Base-by-base conservation (phyloP, 2,113 vertebrate species). In the Tilapia sparmanii region DNA sequence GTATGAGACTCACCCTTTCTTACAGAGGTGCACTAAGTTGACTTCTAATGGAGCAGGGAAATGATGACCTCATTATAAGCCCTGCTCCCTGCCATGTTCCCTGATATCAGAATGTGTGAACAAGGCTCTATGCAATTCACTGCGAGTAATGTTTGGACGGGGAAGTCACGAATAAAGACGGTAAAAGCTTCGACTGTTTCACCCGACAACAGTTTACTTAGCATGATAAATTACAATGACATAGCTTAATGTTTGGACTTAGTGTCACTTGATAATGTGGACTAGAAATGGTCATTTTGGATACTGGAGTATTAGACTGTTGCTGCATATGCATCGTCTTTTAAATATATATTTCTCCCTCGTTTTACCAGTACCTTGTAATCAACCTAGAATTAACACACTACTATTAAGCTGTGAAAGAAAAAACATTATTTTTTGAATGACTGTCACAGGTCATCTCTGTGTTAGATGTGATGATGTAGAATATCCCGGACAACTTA, bases 1-100 rank as follows among this genome's bases (percentile, higher is more conserved):
- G 80, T 38, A 54, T 47, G 66, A 73, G n/a, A 73, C 31, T 85
- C 19, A 47, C 29, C 57, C 26, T 35, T 29, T 42, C 71, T 13
- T 35, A 81, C 79, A 61, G 53, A 85, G 45, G 82, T 73, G 73
- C 35, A 55, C 40, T 22, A 31, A 31, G 81, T 40, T 76, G 83
- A 86, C 86, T 86, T 84, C 68, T 87, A 82, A 91, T 68, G 57
- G 55, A 88, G 81, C 18, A 80, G 68, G 40, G 42, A 78, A 82
- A 86, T 82, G 59, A 86, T 89, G 87, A 90, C 50, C 81, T 59
- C 66, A 82, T 91, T 87, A 89, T 52, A 78, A 81, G 59, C 9
- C 15, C 81, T 78, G 84, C 86, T 88, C 79, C 24, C 66, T 85
- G 85, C 83, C 78, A 81, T 89, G 88, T 87, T 85, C 82, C 57